Conservation (phyloP, 2,888 invertebrate genomes). For the Patella ulyssiponensis region DNA sequence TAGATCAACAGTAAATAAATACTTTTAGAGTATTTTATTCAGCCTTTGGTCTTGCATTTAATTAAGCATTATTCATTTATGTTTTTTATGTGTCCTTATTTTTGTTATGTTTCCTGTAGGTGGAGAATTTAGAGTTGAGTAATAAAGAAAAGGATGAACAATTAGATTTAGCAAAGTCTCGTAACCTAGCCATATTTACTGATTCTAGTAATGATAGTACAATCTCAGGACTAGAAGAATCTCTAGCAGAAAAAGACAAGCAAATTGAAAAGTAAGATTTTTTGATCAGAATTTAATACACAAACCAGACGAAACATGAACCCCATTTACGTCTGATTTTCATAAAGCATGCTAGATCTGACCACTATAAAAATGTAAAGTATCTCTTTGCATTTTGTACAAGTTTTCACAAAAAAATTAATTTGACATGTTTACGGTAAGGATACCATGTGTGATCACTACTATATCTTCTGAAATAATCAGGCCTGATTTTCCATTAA, state of each 20-base stretch:
- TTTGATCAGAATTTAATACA: background rate
- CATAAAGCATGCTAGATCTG: too few species aligned
- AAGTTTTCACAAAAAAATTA: too few species aligned
- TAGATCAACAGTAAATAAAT: too few species aligned
- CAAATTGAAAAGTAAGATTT: constrained; percentile 83
- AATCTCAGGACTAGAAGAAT: constrained; percentile 92
- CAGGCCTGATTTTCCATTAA: too few species aligned
- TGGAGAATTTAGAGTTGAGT: constrained; percentile 96
- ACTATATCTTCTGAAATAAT: too few species aligned
- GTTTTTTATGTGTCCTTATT: background rate
- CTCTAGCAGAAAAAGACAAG: constrained; percentile 95
- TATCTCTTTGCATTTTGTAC: too few species aligned
- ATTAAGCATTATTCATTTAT: background rate
- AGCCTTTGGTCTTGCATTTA: too few species aligned
- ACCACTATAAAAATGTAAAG: too few species aligned
- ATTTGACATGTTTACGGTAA: too few species aligned
- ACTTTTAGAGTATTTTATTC: background rate
- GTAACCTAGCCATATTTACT: constrained; percentile 89
- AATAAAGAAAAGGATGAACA: constrained; percentile 98
- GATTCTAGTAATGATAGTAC: constrained; percentile 90
- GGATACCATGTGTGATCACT: too few species aligned
- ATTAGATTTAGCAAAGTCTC: constrained; percentile 84
- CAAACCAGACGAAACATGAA: too few species aligned
- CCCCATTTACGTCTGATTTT: too few species aligned
- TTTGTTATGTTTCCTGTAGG: constrained; percentile 76